Evolutionary conservation across 2,113 vertebrate species (phyloP).

Genomic region (Proterorhinus semilunaris): DNA sequence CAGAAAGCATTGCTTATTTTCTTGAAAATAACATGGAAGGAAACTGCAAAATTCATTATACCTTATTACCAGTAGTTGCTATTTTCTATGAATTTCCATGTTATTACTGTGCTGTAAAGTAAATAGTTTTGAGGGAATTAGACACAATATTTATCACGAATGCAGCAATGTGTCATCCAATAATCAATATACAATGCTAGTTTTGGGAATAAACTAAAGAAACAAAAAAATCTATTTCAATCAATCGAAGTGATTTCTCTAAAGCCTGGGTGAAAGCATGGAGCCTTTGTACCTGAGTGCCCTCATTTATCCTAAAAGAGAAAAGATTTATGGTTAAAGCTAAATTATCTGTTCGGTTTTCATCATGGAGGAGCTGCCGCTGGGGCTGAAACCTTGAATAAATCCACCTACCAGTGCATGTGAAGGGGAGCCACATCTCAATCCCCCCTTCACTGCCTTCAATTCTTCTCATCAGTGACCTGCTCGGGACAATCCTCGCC

Average conservation of each 20-base stretch:
- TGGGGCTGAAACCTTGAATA: background rate
- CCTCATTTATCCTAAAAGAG: constrained; percentile 2
- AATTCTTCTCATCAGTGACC: constrained; percentile 61
- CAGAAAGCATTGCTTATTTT: no score
- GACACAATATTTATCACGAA: background rate
- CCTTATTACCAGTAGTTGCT: no score
- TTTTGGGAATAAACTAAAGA: background rate
- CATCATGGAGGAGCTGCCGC: background rate
- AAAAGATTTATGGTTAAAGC: background rate
- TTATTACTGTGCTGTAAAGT: no score
- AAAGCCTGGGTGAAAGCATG: background rate
- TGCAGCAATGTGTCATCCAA: background rate
- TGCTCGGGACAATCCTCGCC: constrained; percentile 20
- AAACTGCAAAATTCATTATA: no score
- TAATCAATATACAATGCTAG: background rate
- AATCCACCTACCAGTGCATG: constrained; percentile 7
- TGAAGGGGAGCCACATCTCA: constrained; percentile 19
- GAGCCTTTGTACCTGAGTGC: background rate
- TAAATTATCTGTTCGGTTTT: background rate
- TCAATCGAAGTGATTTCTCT: background rate
- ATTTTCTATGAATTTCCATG: no score
- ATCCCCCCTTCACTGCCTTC: constrained; percentile 36
- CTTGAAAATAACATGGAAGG: no score
- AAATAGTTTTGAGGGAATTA: no score
- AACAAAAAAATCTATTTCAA: background rate